A percentile compares a stretch with the other conserved stretches of the same genome.
These are phyloP conservation scores for Diarsia brunnea DNA, from an alignment of 2,888 invertebrate species.

Conservation along the genomic window DNA sequence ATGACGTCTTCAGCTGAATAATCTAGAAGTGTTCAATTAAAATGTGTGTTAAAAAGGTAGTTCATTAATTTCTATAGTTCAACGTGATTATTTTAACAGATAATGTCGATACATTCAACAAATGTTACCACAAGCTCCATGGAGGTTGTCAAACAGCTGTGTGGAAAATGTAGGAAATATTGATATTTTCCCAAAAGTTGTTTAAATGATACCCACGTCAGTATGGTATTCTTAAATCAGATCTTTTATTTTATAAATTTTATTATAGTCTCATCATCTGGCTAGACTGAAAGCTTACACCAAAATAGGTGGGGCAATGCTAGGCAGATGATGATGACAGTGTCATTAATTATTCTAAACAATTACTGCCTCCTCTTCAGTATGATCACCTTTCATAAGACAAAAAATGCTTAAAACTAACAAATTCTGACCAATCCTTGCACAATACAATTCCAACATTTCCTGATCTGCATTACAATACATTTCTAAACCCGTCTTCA, in stretches of 20 bases:
- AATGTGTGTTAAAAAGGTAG: conserved; percentile 6
- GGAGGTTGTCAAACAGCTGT: accelerated
- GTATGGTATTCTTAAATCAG: too few species aligned
- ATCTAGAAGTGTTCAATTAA: conserved; percentile 23
- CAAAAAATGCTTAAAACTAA: background rate
- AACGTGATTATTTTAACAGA: background rate
- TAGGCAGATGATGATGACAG: background rate
- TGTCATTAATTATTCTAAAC: background rate
- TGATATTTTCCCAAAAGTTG: background rate
- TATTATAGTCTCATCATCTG: background rate
- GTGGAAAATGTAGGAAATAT: background rate
- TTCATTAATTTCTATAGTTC: background rate
- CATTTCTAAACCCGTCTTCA: conserved; percentile 19
- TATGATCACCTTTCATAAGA: background rate
- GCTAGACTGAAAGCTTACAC: background rate
- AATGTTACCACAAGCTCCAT: too few species aligned
- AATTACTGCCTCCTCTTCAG: background rate
- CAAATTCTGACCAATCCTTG: background rate
- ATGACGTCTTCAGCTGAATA: conserved; percentile 54
- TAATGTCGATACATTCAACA: background rate
- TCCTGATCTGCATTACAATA: conserved; percentile 33
- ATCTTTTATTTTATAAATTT: background rate
- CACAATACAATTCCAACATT: conserved; percentile 29
- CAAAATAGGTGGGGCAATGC: background rate
- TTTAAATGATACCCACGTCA: too few species aligned